A percentile compares a stretch with the other conserved stretches of the same genome.
Evolutionary conservation across 2,888 invertebrate species (phyloP).

Genomic region (Drosophila cracens): DNA sequence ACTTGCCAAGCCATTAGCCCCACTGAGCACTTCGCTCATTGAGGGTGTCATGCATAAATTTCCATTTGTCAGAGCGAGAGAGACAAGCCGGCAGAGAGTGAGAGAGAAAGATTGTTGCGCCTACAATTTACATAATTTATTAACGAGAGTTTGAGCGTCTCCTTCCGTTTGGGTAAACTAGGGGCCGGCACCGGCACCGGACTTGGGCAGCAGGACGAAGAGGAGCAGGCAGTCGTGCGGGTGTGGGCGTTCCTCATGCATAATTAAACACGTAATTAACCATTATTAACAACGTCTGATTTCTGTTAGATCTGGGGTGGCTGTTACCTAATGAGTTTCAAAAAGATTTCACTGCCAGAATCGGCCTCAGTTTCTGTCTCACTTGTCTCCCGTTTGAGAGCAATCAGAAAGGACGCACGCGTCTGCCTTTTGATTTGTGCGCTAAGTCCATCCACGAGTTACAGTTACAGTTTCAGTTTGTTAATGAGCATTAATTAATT

Average conservation of each 20-base stretch:
- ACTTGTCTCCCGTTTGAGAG: constrained; percentile 20
- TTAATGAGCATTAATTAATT: constrained; percentile 78
- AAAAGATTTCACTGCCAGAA: constrained; percentile 61
- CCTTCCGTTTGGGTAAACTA: constrained; percentile 64
- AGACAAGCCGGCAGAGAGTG: neutral
- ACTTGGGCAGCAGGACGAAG: constrained; percentile 35
- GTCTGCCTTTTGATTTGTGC: constrained; percentile 66
- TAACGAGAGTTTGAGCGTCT: constrained; percentile 77
- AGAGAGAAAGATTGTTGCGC: constrained; percentile 60
- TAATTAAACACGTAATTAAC: constrained; percentile 80
- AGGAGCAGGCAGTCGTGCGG: neutral
- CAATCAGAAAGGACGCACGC: constrained; percentile 60
- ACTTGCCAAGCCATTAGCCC: constrained; percentile 55
- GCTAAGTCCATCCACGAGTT: constrained; percentile 42
- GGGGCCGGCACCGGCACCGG: constrained; percentile 21
- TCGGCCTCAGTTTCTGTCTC: constrained; percentile 14
- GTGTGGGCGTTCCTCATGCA: constrained; percentile 65
- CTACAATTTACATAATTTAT: constrained; percentile 79
- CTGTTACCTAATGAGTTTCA: constrained; percentile 72
- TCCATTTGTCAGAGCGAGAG: constrained; percentile 37
- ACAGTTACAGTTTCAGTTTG: constrained; percentile 39
- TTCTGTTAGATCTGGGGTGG: constrained; percentile 57
- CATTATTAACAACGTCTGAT: constrained; percentile 80
- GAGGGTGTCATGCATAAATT: constrained; percentile 62
- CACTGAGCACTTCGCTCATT: constrained; percentile 19